A percentile compares a stretch with the other conserved stretches of the same genome.
phyloP scores from a whole-genome alignment of 2,888 invertebrate species.

The Eupithecia inturbata region DNA sequence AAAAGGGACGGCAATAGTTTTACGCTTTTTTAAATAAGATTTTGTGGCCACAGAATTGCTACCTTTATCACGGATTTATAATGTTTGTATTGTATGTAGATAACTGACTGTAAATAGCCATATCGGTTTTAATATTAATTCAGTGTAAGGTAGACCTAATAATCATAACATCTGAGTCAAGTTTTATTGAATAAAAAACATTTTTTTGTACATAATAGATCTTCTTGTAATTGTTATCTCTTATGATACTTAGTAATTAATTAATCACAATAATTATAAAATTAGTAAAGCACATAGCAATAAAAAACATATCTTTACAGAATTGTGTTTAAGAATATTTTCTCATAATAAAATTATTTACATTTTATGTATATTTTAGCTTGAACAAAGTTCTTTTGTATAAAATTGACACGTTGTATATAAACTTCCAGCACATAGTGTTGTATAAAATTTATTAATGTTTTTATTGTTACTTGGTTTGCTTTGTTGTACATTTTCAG shows the following conservation, averaged over 20 bases:
- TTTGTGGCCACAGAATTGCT: background rate
- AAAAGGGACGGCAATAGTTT: background rate
- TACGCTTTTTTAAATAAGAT: background rate
- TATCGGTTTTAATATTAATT: background rate
- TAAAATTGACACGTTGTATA: constrained; percentile 57
- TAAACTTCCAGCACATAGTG: constrained; percentile 70
- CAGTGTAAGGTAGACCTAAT: constrained; percentile 8
- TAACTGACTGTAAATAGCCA: background rate
- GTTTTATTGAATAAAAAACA: constrained; percentile 13
- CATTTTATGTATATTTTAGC: constrained; percentile 66
- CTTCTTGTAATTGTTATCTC: background rate
- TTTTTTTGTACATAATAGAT: constrained; percentile 26
- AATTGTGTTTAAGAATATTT: constrained; percentile 33
- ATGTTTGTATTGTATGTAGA: background rate
- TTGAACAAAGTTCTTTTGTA: constrained; percentile 76
- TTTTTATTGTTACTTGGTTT: constrained; percentile 52
- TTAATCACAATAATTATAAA: constrained; percentile 2
- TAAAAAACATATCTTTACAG: constrained; percentile 52
- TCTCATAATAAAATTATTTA: constrained; percentile 39
- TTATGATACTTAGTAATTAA: background rate
- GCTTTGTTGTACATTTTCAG: constrained; percentile 63
- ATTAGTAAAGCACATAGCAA: constrained; percentile 37
- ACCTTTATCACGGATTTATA: background rate
- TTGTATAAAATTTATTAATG: constrained; percentile 57
- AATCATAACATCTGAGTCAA: constrained; percentile 27